Base-by-base conservation (phyloP, 2,797 vertebrate species). In the Podarcis lilfordi region DNA sequence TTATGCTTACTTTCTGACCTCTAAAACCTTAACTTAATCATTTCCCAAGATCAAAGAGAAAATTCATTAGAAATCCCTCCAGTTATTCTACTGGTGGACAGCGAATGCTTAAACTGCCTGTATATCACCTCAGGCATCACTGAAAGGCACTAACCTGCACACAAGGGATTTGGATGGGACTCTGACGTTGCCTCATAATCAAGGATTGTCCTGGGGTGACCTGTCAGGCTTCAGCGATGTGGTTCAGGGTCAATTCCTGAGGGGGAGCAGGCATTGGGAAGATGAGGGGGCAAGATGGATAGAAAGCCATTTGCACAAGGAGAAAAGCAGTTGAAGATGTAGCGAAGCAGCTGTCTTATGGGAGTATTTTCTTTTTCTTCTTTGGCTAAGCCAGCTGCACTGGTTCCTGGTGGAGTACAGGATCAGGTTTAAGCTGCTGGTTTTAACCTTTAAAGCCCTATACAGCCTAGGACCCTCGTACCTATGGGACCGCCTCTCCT, bases 111-210 rank as follows among this genome's bases (percentile, higher is more conserved):
- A 92, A 93, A 91, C 87, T 91, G 83, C 84, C 82, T 86, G 29
- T 85, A 27, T 81, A 74, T 86, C 90, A 91, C 90, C 88, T 95
- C 88, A 92, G 95, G 95, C n/a, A 92, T 81, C 92, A 93, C 92
- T 95, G 92, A 94, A 80, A 84, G 84, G 88, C 17, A 10, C 80
- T 88, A 87, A 85, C 82, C 69, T 66, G 87, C 84, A 81, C 86
- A 11, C 43, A 29, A 90, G 86, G 86, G 90, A 91, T 79, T 32
- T 93, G 81, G 87, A 92, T 91, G 94, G 90, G 75, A 91, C 61
- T 93, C 84, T 81, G 86, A 84, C 17, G 15, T 88, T 89, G 84
- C 90, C 89, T 89, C 85, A 82, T 94, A 94, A 94, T 94, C 90
- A 93, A 93, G 80, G 84, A 37, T 86, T 94, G 84, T 89, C 91